Percentiles rank a stretch among this genome's conserved stretches.
Conservation (phyloP, 2,888 invertebrate genomes). For the Thecophora atra region DNA sequence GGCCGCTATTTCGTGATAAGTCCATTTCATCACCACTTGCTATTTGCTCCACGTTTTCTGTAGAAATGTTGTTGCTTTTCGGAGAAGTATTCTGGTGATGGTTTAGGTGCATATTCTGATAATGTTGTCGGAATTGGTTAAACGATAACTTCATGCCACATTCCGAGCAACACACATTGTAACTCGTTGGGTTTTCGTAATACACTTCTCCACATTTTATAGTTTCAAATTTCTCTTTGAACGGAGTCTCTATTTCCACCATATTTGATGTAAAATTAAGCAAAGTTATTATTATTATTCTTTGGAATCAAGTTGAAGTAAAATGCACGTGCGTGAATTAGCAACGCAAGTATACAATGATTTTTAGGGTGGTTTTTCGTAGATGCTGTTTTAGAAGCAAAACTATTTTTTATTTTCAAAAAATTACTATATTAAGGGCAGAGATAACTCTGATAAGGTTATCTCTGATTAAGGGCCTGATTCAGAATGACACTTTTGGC, state of each 20-base stretch:
- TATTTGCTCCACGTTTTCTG: not conserved
- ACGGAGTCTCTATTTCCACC: not conserved
- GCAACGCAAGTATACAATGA: not conserved
- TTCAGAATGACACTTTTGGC: too few relatives aligned
- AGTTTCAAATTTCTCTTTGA: constrained; percentile 38
- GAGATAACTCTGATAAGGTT: too few relatives aligned
- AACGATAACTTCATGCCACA: constrained; percentile 51
- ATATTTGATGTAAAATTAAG: not conserved
- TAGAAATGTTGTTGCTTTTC: not conserved
- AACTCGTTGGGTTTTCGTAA: constrained; percentile 51
- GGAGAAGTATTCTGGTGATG: too few relatives aligned
- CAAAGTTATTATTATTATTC: not conserved
- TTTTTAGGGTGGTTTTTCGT: too few relatives aligned
- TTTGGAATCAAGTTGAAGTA: too few relatives aligned
- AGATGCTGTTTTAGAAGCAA: too few relatives aligned
- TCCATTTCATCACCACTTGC: not conserved
- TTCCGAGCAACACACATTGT: constrained; percentile 53
- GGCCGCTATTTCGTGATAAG: not conserved
- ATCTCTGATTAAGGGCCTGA: too few relatives aligned
- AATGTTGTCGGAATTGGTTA: constrained; percentile 52
- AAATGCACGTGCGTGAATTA: not conserved
- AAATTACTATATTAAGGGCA: too few relatives aligned
- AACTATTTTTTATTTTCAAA: too few relatives aligned
- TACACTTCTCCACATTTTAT: constrained; percentile 58
- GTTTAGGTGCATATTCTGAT: constrained; percentile 44